Conservation (phyloP, 2,113 vertebrate species). For the Cygnus buccinator region DNA sequence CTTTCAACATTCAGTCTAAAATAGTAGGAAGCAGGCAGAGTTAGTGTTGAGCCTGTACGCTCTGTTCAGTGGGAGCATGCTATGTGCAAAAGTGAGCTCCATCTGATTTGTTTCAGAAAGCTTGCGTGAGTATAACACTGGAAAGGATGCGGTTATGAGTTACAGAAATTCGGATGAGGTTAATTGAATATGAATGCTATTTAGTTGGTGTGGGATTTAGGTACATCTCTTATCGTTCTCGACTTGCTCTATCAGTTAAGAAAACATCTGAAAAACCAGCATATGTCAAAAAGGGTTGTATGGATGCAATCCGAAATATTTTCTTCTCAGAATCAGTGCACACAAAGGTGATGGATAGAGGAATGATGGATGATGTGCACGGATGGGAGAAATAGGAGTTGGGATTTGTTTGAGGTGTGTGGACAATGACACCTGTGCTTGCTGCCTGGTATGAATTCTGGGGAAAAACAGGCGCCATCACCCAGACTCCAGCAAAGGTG, state of each 20-base stretch:
- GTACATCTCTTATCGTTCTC: rapidly evolving
- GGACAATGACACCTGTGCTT: rapidly evolving
- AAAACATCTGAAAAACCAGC: background rate
- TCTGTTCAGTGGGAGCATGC: background rate
- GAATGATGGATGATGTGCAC: background rate
- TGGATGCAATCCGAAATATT: background rate
- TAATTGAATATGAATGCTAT: background rate
- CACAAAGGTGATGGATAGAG: background rate
- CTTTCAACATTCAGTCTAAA: slow-evolving; percentile 25
- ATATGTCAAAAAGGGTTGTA: background rate
- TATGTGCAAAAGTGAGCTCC: background rate
- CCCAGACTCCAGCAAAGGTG: rapidly evolving
- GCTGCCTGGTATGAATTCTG: background rate
- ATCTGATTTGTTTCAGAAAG: background rate
- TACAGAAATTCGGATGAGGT: background rate
- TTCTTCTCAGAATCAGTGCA: background rate
- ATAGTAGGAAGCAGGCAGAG: slow-evolving; percentile 28
- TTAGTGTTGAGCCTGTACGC: background rate
- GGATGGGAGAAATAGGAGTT: background rate
- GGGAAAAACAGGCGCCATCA: no score
- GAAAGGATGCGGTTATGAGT: background rate
- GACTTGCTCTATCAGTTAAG: background rate
- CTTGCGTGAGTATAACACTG: background rate
- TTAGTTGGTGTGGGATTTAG: background rate
- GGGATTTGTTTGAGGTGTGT: background rate